Conservation (phyloP, 2,888 invertebrate species). For the Drosophila acutilabella region DNA sequence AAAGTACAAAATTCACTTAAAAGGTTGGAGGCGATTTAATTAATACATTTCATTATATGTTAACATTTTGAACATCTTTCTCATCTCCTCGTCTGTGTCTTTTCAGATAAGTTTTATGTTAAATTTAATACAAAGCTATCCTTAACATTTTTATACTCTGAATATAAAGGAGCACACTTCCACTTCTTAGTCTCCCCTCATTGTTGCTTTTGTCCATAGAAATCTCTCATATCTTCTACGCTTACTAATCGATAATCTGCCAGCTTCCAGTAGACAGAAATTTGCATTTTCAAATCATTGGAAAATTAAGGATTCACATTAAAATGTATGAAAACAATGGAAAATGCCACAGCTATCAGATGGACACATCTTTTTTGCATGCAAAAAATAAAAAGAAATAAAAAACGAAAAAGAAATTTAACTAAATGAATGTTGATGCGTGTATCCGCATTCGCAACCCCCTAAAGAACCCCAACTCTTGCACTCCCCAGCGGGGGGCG, state of each 20-base stretch:
- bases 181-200: background rate
- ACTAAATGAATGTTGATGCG: constrained; percentile 61
- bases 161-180: background rate
- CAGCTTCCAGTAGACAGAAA: constrained; percentile 18
- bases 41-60: no score
- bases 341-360: constrained; percentile 37
- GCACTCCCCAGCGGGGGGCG: background rate
- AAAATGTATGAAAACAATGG: constrained; percentile 46
- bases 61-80: no score
- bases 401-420: constrained; percentile 9
- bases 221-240: background rate
- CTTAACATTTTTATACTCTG: no score
- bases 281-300: constrained; percentile 54
- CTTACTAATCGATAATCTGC: constrained; percentile 30
- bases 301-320: constrained; percentile 53
- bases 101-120: no score
- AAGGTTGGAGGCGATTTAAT: no score
- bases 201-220: background rate
- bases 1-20: no score
- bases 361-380: constrained; percentile 47
- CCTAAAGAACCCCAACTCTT: constrained; percentile 13
- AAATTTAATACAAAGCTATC: no score
- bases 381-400: constrained; percentile 9
- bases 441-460: constrained; percentile 55
- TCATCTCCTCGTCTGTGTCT: no score